These are phyloP conservation scores for Brachyalestes nurse DNA, from an alignment of 2,797 vertebrate species.

Conservation along the genomic window DNA sequence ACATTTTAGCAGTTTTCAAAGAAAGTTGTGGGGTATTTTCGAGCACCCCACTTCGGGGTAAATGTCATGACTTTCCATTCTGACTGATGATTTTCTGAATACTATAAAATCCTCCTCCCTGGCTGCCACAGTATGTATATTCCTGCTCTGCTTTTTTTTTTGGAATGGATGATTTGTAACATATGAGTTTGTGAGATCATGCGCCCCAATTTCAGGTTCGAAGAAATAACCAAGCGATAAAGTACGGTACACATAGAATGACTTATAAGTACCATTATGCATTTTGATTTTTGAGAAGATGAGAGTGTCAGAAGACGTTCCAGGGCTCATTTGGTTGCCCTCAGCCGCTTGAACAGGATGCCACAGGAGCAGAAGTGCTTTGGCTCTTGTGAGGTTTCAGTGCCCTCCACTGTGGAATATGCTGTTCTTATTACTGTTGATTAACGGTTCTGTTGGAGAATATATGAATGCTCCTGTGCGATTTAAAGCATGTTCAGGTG, in stretches of 20 bases:
- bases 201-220: too few species aligned
- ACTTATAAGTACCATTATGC: not conserved
- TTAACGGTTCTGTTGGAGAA: not conserved
- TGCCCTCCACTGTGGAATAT: not conserved
- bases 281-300: not conserved
- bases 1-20: not conserved
- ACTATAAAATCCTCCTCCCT: not conserved
- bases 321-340: too few species aligned
- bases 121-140: constrained; percentile 25
- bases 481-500: not conserved
- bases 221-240: not conserved
- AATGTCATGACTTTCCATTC: not conserved
- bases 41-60: not conserved
- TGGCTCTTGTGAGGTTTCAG: not conserved
- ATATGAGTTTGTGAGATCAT: not conserved
- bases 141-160: not conserved
- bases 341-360: not conserved
- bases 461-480: not conserved
- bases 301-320: not conserved
- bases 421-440: not conserved
- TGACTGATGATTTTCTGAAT: constrained; percentile 3
- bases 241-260: not conserved
- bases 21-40: not conserved
- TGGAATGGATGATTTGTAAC: not conserved
- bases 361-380: not conserved